phyloP scores from a whole-genome alignment of 2,888 invertebrate species.

The Pterostichus niger region DNA sequence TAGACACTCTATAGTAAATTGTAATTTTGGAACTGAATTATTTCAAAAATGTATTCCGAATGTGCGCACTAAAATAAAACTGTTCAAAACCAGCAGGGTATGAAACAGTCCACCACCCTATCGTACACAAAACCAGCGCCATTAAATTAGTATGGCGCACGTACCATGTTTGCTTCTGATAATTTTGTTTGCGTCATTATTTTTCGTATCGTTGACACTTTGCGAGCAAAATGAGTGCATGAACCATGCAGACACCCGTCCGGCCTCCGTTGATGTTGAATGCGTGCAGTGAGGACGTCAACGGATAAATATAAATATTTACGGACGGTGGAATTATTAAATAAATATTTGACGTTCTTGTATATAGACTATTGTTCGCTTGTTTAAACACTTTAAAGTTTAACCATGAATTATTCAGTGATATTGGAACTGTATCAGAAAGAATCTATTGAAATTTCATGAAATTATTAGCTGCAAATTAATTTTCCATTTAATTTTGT shows the following conservation, averaged over 20 bases:
- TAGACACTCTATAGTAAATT: too few relatives aligned
- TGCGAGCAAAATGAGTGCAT: conserved; percentile 7
- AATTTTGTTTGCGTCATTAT: conserved; percentile 44
- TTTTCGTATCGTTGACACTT: conserved; percentile 43
- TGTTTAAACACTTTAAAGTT: conserved; percentile 39
- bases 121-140: neutral
- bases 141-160: conserved; percentile 33
- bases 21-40: too few relatives aligned
- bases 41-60: too few relatives aligned
- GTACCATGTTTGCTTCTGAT: conserved; percentile 34
- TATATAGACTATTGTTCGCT: conserved; percentile 18
- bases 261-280: neutral
- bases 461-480: conserved; percentile 24
- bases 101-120: neutral
- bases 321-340: conserved; percentile 48
- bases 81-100: neutral
- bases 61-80: too few relatives aligned
- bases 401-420: conserved; percentile 4
- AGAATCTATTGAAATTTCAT: conserved; percentile 32
- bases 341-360: conserved; percentile 52
- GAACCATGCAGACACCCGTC: neutral
- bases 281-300: neutral
- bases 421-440: conserved; percentile 16
- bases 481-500: conserved; percentile 24
- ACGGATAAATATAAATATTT: conserved; percentile 56